Conservation (phyloP, 1,140 invertebrate genomes). For the Lordiphosa stackelbergi region DNA sequence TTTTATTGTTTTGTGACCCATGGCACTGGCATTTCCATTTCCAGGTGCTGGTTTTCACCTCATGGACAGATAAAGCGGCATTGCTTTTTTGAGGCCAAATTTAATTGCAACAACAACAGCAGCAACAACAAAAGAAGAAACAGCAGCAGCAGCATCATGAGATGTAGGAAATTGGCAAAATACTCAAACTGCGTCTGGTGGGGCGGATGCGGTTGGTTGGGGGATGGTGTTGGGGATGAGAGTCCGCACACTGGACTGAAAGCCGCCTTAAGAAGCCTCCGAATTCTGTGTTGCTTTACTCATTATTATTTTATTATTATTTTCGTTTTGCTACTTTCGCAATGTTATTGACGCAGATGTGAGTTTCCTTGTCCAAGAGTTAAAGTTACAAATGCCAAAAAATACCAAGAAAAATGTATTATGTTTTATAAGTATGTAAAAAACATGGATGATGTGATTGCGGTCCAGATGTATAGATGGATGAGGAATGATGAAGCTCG, state of each 20-base stretch:
- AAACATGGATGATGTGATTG: no score
- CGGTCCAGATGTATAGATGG: no score
- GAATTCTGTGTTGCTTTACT: constrained; percentile 48
- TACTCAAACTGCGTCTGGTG: not conserved
- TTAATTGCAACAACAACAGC: constrained; percentile 52
- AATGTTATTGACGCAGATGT: constrained; percentile 55
- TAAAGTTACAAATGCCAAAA: not conserved
- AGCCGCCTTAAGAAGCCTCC: constrained; percentile 41
- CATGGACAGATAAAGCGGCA: constrained; percentile 13
- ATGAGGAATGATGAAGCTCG: no score
- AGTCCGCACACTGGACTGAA: constrained; percentile 21
- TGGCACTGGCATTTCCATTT: constrained; percentile 30
- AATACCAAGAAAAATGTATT: no score
- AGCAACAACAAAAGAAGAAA: constrained; percentile 6
- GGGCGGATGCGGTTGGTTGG: no score
- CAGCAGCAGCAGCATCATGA: constrained; percentile 37
- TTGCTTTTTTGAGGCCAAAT: constrained; percentile 65
- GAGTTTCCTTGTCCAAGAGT: constrained; percentile 2
- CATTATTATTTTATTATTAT: constrained; percentile 51
- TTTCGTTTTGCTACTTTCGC: constrained; percentile 49
- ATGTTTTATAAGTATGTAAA: no score
- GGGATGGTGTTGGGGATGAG: no score
- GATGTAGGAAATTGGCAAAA: constrained; percentile 52
- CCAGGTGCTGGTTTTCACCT: constrained; percentile 38
- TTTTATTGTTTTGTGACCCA: constrained; percentile 7